A percentile compares a stretch with the other conserved stretches of the same genome.
These are phyloP conservation scores for Stichodactyla mertensii DNA, from an alignment of 64 coral and sea anemone species.

Conservation along the genomic window DNA sequence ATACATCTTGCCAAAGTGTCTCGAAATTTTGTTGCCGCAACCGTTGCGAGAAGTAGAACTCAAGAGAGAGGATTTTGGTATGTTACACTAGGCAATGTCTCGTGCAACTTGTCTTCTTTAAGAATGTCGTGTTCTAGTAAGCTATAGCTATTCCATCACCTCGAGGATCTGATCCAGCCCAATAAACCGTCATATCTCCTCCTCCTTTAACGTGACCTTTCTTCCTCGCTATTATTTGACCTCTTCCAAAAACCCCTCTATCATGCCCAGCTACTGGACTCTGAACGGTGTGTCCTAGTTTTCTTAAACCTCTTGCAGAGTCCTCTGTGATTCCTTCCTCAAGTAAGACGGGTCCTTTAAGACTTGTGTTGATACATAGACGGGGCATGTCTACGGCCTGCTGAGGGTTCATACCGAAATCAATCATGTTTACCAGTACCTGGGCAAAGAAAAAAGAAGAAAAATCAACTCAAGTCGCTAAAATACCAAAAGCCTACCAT, in stretches of 20 bases:
- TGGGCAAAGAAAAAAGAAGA: neutral
- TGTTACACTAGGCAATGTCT: no score
- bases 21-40: no score
- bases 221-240: constrained; percentile 78
- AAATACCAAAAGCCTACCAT: no score
- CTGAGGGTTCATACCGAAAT: constrained; percentile 96
- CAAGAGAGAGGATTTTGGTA: no score
- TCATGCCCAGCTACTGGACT: constrained; percentile 51
- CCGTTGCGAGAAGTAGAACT: no score
- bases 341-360: constrained; percentile 27
- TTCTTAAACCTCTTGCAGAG: constrained; percentile 27
- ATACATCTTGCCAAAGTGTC: no score
- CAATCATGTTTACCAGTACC: constrained; percentile 94
- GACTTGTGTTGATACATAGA: constrained; percentile 52
- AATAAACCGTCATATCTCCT: constrained; percentile 56
- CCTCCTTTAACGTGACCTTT: constrained; percentile 30
- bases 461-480: no score
- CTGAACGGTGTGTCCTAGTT: constrained; percentile 59
- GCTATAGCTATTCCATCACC: constrained; percentile 86
- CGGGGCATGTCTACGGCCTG: constrained; percentile 90
- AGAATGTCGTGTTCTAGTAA: constrained; percentile 33
- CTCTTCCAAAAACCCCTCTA: constrained; percentile 69
- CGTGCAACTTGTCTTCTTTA: no score
- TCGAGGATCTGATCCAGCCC: constrained; percentile 87
- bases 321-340: constrained; percentile 68